Evolutionary conservation across 2,113 vertebrate species (phyloP).

Genomic region (Daubentonia madagascariensis): DNA sequence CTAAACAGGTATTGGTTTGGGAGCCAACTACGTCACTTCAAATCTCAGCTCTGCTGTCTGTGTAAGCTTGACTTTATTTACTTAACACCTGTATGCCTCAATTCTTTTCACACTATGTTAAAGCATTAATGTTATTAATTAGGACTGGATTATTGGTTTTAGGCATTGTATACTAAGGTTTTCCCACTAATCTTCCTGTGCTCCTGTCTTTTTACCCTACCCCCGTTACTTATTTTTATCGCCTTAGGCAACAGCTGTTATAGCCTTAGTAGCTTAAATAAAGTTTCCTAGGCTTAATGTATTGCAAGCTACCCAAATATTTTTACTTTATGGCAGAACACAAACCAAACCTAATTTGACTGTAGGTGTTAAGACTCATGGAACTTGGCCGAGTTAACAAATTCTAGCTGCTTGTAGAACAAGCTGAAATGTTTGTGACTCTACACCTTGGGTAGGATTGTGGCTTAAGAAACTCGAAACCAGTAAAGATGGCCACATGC

Average conservation of each 20-base stretch:
- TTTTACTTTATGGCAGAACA: constrained; percentile 22
- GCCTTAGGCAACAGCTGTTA: background rate
- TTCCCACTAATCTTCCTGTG: background rate
- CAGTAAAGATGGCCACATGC: background rate
- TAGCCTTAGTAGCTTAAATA: background rate
- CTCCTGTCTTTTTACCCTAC: background rate
- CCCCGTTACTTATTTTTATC: background rate
- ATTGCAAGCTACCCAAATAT: background rate
- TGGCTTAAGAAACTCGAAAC: background rate
- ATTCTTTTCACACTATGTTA: background rate
- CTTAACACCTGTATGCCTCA: background rate
- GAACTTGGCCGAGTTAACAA: background rate
- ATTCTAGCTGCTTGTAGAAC: background rate
- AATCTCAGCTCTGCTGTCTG: background rate
- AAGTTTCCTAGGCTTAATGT: background rate
- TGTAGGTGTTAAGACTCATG: constrained; percentile 46
- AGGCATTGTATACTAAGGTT: background rate
- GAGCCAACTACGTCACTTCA: background rate
- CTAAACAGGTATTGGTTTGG: background rate
- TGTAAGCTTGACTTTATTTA: background rate
- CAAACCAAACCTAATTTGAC: constrained; percentile 7
- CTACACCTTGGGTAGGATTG: background rate
- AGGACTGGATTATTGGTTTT: background rate
- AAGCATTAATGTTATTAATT: background rate
- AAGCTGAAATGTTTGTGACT: background rate